Evolutionary conservation across 2,113 vertebrate species (phyloP), one percentile per base, ranked within the genome.

Genomic region (Albula glossodonta): DNA sequence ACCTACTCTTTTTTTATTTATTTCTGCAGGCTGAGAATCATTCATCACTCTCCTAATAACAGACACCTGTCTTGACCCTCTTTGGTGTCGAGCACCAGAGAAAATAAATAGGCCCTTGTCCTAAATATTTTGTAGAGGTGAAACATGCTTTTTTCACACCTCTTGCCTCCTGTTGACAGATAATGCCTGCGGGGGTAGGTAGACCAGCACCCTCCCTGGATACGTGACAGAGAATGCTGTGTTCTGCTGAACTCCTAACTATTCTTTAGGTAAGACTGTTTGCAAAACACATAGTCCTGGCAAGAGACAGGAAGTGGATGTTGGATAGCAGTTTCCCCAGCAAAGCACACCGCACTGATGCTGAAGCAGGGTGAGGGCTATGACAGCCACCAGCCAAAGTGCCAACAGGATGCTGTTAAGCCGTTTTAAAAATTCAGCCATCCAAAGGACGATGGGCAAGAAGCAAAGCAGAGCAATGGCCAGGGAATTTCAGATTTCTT

Each of bases 311-410:
- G 70, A n/a, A 74, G 70, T n/a, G 2, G n/a, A 56, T 56, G 53
- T 56, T 12, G 53, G 53, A 31, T n/a, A 31, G 70, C n/a, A 6
- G 60, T 0, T 5, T 5, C 70, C 25, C 8, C n/a, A 6, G n/a
- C 70, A 9, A 4, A 8, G 10, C 70, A 10, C 70, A 56, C 80
- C 9, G 9, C n/a, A 5, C 6, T 19, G 19, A n/a, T n/a, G 19
- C 51, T 52, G 13, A 51, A 53, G 3, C 52, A 17, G n/a, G 8
- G 80, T 22, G 51, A 7, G 7, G 22, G 11, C 50, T 52, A 51
- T 82, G 80, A 86, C 63, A 70, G 63, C 85, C 85, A 82, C 74
- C 85, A 82, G 85, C 79, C 63, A 77, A 15, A 74, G 60, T 12
- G 22, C 63, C 48, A 6, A 15, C 12, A 63, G 63, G 63, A 41